Conservation (phyloP, 1,140 invertebrate genomes). For the Drosophila grimshawi region DNA sequence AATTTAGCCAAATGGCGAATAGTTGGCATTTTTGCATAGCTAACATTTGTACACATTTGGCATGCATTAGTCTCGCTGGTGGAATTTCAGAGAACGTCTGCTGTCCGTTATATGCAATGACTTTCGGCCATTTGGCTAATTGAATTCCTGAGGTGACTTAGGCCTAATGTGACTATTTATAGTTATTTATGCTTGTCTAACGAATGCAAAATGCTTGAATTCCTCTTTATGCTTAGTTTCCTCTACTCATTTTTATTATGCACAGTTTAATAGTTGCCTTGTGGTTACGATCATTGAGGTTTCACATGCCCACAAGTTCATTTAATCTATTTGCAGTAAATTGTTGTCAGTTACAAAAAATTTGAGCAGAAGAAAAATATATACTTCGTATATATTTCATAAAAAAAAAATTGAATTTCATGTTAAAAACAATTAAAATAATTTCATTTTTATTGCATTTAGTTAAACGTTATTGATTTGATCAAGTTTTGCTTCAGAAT, state of each 20-base stretch:
- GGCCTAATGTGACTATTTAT: conserved; percentile 25
- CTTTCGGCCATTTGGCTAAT: conserved; percentile 64
- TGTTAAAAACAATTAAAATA: not conserved
- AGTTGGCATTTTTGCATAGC: conserved; percentile 35
- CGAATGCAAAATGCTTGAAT: conserved; percentile 8
- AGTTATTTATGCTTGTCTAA: conserved; percentile 7
- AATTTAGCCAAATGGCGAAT: conserved; percentile 4
- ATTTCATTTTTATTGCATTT: not conserved
- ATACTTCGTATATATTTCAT: not conserved
- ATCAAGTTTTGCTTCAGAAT: too few relatives aligned
- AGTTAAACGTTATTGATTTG: too few relatives aligned
- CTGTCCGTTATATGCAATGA: conserved; percentile 1
- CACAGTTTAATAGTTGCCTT: not conserved
- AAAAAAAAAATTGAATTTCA: too few relatives aligned
- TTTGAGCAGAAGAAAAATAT: too few relatives aligned
- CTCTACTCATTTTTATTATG: not conserved
- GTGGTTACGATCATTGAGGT: not conserved
- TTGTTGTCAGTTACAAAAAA: not conserved
- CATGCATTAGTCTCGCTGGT: conserved; percentile 16
- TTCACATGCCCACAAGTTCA: not conserved
- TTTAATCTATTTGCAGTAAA: not conserved
- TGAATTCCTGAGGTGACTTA: conserved; percentile 55
- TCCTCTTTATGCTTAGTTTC: not conserved
- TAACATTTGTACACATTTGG: conserved; percentile 32
- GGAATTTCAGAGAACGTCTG: conserved; percentile 3